Conservation (phyloP, 2,113 vertebrate species). For the Sprattus sprattus region DNA sequence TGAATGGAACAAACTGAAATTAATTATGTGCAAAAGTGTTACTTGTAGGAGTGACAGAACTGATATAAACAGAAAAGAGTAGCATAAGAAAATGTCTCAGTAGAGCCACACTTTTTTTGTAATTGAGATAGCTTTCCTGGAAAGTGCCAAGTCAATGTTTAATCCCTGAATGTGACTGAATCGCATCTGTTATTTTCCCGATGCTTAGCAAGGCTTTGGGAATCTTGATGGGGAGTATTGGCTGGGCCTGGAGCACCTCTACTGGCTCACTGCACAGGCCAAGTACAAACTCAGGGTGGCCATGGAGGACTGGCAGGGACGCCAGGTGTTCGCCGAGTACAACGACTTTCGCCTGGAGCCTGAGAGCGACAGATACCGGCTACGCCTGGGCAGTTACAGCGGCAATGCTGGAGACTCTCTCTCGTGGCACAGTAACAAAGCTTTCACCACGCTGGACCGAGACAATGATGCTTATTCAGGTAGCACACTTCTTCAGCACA, state of each 20-base stretch:
- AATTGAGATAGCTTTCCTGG: not conserved
- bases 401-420: slow-evolving; percentile 87
- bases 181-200: not conserved
- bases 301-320: slow-evolving; percentile 87
- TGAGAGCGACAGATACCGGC: slow-evolving; percentile 82
- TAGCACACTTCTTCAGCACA: slow-evolving; percentile 46
- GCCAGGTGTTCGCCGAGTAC: slow-evolving; percentile 78
- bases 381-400: slow-evolving; percentile 81
- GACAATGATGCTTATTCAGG: slow-evolving; percentile 84
- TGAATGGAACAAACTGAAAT: too few species aligned
- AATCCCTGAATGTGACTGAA: not conserved
- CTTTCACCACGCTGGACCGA: slow-evolving; percentile 86
- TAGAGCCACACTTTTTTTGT: too few species aligned
- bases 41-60: too few species aligned
- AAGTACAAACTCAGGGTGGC: slow-evolving; percentile 77
- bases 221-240: slow-evolving; percentile 86
- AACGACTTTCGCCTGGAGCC: slow-evolving; percentile 81
- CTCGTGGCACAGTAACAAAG: slow-evolving; percentile 88
- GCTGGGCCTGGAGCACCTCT: slow-evolving; percentile 83
- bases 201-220: slow-evolving; percentile 81
- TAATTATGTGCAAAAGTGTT: too few species aligned
- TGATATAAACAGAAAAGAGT: not conserved
- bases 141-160: not conserved
- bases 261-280: slow-evolving; percentile 79
- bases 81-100: not conserved